Base-by-base conservation (phyloP, 1,140 invertebrate species). In the Drosophila nannoptera region DNA sequence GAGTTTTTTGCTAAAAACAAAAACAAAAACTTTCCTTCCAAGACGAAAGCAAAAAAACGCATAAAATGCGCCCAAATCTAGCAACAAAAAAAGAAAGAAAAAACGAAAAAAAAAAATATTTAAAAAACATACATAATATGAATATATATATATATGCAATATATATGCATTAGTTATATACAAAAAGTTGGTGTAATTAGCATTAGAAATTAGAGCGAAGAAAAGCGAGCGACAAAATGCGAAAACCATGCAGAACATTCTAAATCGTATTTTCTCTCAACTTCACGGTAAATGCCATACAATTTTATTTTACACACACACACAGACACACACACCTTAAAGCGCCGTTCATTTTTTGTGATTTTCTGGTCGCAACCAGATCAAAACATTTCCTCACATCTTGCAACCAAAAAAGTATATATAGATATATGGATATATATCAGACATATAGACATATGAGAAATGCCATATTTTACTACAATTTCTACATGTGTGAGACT, bases 331-430 rank as follows among this genome's bases (percentile, higher is more conserved):
- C 55, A 70, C 40, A 54, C 54, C 69, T 78, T 76, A 55, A 84
- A 78, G 76, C 81, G 80, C 81, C 80, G 81, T 84, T 84, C 81
- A 86, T 86, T 86, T 86, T 73, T 73, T 86, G 81, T 86, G 81
- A 86, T 86, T 86, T 75, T 68, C 67, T 73, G 60, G 71, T 70
- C 58, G 11, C 32, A 58, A 77, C 78, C 73, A 77, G 72, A 83
- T 77, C 69, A 77, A 77, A 60, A 75, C 59, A 74, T 55, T 71
- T 72, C 35, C 67, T 64, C 63, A 78, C 53, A 61, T 66, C 54
- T 58, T 66, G 48, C 65, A 50, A 74, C 52, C 49, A 43, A 49
- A 54, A 60, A 70, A 46, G 66, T 56, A 42, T 55, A 43, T 66
- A 52, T 33, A 55, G 76, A 69, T 63, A 53, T 49, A 43, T 49